A percentile compares a stretch with the other conserved stretches of the same genome.
Evolutionary conservation across 2,113 vertebrate genomes (phyloP).

Genomic region (Anarrhichthys ocellatus): DNA sequence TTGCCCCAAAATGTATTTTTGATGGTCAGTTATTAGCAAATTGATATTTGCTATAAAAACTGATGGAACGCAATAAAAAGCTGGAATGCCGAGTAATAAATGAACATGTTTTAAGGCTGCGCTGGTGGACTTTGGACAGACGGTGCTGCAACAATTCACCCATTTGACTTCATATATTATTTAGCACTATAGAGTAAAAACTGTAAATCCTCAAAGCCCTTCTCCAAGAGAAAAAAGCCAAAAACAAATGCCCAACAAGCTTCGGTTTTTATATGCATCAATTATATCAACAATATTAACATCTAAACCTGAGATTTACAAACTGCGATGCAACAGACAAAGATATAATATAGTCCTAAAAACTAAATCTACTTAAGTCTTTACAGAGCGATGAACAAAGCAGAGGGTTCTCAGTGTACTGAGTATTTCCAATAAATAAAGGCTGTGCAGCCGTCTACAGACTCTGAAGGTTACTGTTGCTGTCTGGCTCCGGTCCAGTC

Average conservation of each 20-base stretch:
- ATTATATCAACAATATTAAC: background rate
- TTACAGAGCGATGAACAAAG: background rate
- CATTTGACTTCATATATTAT: constrained; percentile 23
- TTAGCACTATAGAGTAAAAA: background rate
- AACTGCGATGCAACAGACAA: background rate
- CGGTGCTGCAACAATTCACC: constrained; percentile 21
- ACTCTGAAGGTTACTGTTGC: constrained; percentile 47
- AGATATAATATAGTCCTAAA: background rate
- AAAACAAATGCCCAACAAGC: constrained; percentile 2
- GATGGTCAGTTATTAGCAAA: constrained; percentile 3
- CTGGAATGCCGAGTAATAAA: background rate
- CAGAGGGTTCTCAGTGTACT: background rate
- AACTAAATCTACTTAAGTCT: background rate
- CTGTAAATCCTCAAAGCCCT: constrained; percentile 20
- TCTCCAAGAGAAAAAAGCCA: constrained; percentile 6
- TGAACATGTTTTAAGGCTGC: constrained; percentile 4
- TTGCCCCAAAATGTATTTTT: constrained; percentile 15
- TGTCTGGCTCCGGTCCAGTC: constrained; percentile 44
- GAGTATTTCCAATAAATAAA: constrained; percentile 8
- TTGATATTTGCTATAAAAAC: constrained; percentile 35
- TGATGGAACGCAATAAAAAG: background rate
- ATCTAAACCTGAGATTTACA: constrained; percentile 5
- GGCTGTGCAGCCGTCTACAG: constrained; percentile 3
- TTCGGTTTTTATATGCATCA: background rate
- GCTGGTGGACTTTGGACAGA: background rate